These are phyloP conservation scores for Noctua janthe DNA, from an alignment of 2,888 invertebrate genomes.

Conservation along the genomic window DNA sequence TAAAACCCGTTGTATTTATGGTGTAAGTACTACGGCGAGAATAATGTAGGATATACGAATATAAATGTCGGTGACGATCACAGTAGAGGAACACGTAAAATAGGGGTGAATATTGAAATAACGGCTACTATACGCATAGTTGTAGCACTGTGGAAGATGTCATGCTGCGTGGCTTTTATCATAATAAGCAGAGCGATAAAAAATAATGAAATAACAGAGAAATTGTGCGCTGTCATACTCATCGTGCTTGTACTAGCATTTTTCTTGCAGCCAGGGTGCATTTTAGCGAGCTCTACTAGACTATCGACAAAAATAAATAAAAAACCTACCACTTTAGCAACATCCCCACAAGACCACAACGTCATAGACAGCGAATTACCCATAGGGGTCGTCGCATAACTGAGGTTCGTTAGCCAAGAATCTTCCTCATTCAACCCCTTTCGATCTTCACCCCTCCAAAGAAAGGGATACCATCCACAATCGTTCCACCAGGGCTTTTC, in stretches of 20 bases:
- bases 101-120: no score
- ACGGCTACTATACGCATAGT: not conserved
- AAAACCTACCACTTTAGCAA: conserved; percentile 42
- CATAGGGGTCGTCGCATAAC: conserved; percentile 67
- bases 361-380: conserved; percentile 70
- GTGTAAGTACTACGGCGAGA: no score
- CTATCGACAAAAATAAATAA: not conserved
- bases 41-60: no score
- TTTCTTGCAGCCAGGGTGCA: not conserved
- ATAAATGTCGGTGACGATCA: no score
- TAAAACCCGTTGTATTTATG: no score
- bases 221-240: no score
- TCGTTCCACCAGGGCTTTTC: conserved; percentile 91
- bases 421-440: conserved; percentile 63
- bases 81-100: no score
- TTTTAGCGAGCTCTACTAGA: not conserved
- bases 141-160: not conserved
- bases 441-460: conserved; percentile 74
- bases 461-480: conserved; percentile 67
- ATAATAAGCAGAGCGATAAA: not conserved
- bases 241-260: not conserved
- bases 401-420: conserved; percentile 71
- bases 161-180: not conserved
- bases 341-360: conserved; percentile 69
- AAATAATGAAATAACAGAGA: not conserved